These are phyloP conservation scores for Caenorhabditis auriculariae DNA, from an alignment of 2,888 invertebrate genomes.

Conservation along the genomic window DNA sequence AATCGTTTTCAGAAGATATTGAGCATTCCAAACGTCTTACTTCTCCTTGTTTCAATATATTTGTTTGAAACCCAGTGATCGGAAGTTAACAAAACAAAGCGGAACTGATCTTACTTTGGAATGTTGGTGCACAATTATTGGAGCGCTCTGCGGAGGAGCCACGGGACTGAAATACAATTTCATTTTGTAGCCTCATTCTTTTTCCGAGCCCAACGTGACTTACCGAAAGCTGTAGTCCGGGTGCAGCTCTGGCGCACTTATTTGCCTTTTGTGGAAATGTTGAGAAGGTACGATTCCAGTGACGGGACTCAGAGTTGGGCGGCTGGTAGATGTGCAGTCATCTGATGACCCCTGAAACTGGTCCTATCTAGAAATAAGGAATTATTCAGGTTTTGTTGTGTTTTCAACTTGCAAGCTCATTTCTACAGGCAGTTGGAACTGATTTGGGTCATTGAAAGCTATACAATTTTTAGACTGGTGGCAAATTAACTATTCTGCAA, in stretches of 20 bases:
- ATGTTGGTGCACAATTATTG: constrained; percentile 17
- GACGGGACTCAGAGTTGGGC: constrained; percentile 20
- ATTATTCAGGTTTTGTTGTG: too few relatives aligned
- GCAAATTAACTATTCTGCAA: too few relatives aligned
- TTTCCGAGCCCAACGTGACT: constrained; percentile 4
- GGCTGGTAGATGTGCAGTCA: constrained; percentile 25
- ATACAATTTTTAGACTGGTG: too few relatives aligned
- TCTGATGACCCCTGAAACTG: constrained; percentile 24
- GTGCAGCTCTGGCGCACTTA: constrained; percentile 30
- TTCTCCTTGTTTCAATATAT: too few relatives aligned
- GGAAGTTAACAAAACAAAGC: too few relatives aligned
- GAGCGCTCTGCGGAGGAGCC: constrained; percentile 6
- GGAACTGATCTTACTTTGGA: constrained; percentile 23
- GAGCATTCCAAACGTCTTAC: too few relatives aligned
- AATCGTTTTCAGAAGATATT: too few relatives aligned
- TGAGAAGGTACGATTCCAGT: constrained; percentile 14
- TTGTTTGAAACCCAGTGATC: too few relatives aligned
- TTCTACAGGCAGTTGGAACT: too few relatives aligned
- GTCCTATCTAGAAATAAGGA: too few relatives aligned
- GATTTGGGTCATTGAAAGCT: too few relatives aligned
- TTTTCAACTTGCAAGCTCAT: too few relatives aligned
- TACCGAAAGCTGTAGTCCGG: constrained; percentile 21
- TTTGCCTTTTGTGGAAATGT: constrained; percentile 17
- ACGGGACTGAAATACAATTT: neutral
- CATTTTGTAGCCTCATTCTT: neutral